Percentiles rank a stretch among this genome's conserved stretches.
These are phyloP conservation scores for Nothobranchius kuhntae DNA, from an alignment of 2,113 vertebrate genomes.

Conservation along the genomic window DNA sequence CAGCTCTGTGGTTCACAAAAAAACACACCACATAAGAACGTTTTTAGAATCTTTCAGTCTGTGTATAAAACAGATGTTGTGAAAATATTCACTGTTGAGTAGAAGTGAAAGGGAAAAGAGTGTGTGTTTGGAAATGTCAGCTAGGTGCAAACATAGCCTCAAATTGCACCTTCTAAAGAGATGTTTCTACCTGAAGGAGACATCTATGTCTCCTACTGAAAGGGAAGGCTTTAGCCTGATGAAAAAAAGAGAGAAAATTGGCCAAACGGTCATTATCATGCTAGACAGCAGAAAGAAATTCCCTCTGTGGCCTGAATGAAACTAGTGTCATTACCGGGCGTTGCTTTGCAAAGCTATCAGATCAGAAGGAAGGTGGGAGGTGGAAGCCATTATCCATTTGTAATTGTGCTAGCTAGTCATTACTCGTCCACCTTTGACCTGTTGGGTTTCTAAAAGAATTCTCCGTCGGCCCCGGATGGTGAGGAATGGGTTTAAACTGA, in stretches of 20 bases:
- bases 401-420: constrained; percentile 67
- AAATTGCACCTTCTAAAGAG: constrained; percentile 26
- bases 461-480: constrained; percentile 32
- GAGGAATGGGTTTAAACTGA: constrained; percentile 25
- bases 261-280: constrained; percentile 69
- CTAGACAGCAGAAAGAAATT: constrained; percentile 66
- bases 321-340: constrained; percentile 61
- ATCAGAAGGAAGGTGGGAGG: constrained; percentile 56
- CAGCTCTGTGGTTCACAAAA: not conserved
- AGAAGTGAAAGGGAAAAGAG: constrained; percentile 5
- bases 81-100: constrained; percentile 1
- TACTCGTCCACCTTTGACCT: constrained; percentile 70
- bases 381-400: constrained; percentile 66
- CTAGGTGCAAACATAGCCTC: constrained; percentile 8
- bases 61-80: not conserved
- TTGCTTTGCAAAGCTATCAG: constrained; percentile 71
- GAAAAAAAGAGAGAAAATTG: constrained; percentile 48
- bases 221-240: constrained; percentile 35
- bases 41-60: not conserved
- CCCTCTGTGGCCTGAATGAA: constrained; percentile 67
- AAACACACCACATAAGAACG: not conserved
- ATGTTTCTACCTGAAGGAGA: not conserved
- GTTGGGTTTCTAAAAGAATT: constrained; percentile 49
- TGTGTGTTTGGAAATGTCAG: constrained; percentile 17
- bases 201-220: constrained; percentile 31